Conservation (phyloP, 2,888 invertebrate species). For the Conomelus anceps region DNA sequence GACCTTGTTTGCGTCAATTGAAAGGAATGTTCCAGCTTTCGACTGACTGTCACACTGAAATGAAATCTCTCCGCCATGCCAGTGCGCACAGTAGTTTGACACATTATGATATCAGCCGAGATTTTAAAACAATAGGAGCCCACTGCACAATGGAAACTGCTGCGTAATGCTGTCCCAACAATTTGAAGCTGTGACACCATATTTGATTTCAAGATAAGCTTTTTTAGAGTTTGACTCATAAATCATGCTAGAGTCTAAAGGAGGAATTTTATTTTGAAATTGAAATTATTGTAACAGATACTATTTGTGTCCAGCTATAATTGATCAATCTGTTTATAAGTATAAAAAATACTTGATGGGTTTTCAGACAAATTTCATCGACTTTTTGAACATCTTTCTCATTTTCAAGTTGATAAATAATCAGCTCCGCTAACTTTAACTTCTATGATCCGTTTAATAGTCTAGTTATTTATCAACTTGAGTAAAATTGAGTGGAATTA, state of each 20-base stretch:
- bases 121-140: background rate
- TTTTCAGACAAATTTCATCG: too few relatives aligned
- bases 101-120: background rate
- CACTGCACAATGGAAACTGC: background rate
- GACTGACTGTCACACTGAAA: background rate
- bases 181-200: background rate
- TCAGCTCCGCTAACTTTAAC: too few relatives aligned
- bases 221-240: background rate
- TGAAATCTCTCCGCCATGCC: background rate
- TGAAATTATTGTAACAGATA: too few relatives aligned
- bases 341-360: too few relatives aligned
- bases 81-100: background rate
- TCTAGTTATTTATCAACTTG: too few relatives aligned
- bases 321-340: too few relatives aligned
- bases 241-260: background rate
- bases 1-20: background rate
- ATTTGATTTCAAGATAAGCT: background rate
- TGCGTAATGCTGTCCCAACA: background rate
- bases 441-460: too few relatives aligned
- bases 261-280: too few relatives aligned
- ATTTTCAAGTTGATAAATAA: too few relatives aligned
- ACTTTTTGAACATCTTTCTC: too few relatives aligned
- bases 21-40: background rate
- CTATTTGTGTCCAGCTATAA: too few relatives aligned
- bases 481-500: too few relatives aligned